phyloP scores from a whole-genome alignment of 2,113 vertebrate species.

The Micronisus gabar region DNA sequence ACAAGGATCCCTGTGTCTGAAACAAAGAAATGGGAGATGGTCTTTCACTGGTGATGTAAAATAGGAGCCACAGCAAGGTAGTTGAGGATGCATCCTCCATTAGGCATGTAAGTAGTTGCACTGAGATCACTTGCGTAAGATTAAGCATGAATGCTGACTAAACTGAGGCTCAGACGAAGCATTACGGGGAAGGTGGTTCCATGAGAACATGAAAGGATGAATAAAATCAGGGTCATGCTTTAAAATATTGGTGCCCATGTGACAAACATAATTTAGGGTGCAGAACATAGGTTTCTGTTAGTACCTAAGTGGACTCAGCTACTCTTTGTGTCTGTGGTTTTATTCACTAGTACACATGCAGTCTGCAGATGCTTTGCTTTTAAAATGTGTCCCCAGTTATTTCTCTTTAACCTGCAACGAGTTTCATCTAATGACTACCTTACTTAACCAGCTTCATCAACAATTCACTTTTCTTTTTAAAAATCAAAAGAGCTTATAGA shows the following conservation, averaged over 20 bases:
- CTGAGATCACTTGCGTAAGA: neutral
- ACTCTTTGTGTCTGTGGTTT: neutral
- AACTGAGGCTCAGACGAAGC: neutral
- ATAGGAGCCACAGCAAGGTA: neutral
- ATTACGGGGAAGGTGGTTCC: neutral
- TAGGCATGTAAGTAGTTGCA: neutral
- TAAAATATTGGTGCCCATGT: neutral
- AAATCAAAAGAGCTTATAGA: neutral
- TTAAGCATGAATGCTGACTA: neutral
- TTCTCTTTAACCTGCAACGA: neutral
- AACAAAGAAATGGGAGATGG: neutral
- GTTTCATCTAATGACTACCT: neutral
- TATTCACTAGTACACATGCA: neutral
- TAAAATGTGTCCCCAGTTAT: neutral
- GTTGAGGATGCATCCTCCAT: neutral
- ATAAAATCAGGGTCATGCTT: neutral
- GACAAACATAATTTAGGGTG: neutral
- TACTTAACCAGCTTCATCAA: neutral
- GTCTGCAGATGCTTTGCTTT: neutral
- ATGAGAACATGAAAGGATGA: neutral
- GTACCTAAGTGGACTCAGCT: neutral
- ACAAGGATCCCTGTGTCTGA: neutral
- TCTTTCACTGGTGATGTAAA: neutral
- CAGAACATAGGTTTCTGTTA: neutral
- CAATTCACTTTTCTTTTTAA: neutral